Base-by-base conservation (phyloP, 2,888 invertebrate species). In the Torymus aiolomorphi region DNA sequence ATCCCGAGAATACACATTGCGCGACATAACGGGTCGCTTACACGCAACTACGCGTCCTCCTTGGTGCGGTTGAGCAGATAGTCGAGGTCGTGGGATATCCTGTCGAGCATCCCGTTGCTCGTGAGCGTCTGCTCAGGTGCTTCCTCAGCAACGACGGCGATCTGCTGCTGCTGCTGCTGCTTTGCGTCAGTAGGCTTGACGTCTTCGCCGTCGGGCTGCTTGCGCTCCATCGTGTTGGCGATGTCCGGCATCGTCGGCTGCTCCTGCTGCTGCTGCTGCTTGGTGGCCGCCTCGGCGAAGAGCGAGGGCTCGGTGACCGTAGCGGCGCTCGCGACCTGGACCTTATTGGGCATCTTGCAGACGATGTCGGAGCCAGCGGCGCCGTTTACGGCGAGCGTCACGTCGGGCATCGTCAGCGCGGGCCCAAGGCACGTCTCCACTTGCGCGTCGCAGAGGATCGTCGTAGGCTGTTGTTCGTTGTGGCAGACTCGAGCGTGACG, bases 31-130 rank as follows among this genome's bases (percentile, higher is more conserved):
- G 3, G 24, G 24, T 24, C 3, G 31, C 2, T 31, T 31, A 31
- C n/a, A 12, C 16, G 16, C 24, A 49, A 49, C 54, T 66, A 77
- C 24, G 74, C 62, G 31, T 81, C 78, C 54, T 81, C 78, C 49
- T 86, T 86, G 84, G 92, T 93, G 82, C 95, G 92, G 90, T 96
- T 96, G 80, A 96, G 91, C 84, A 96, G 91, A 91, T 96, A 96
- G 91, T 96, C 95, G 84, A 96, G 91, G 91, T 96, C 96, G 87
- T 95, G 94, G 1, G 95, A 94, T 86, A 96, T 96, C 88, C 95
- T 94, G 91, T 95, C 94, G 70, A 96, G 91, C 92, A 96, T 95
- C 78, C 94, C 94, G 65, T 83, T 87, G 59, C 85, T 83, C 10
- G 86, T 84, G 24, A 84, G 85, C 31, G 86, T 87, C 2, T 8